These are phyloP conservation scores for Ennomos quercinarius DNA, from an alignment of 2,888 invertebrate species.

Conservation along the genomic window DNA sequence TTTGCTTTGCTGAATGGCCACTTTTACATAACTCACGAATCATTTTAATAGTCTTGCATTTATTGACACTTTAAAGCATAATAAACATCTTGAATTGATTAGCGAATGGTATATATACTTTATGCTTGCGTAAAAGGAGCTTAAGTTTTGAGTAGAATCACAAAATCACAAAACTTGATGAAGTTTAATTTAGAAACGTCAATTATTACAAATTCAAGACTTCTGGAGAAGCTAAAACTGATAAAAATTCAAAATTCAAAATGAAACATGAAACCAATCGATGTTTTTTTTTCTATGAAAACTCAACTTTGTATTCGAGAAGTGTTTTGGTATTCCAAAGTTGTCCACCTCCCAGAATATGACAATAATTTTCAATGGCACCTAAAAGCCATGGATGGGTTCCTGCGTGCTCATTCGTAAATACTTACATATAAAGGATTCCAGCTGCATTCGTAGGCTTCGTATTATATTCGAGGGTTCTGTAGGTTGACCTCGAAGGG, in stretches of 20 bases:
- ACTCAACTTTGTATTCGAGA: constrained; percentile 7
- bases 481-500: background rate
- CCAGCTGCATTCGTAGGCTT: constrained; percentile 4
- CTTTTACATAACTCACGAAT: constrained; percentile 6
- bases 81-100: background rate
- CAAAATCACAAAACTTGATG: constrained; percentile 20
- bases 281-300: constrained; percentile 1
- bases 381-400: constrained; percentile 22
- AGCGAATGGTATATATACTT: constrained; percentile 17
- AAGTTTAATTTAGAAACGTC: constrained; percentile 22
- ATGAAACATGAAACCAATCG: no score
- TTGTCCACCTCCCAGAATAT: constrained; percentile 14
- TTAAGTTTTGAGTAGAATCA: constrained; percentile 18
- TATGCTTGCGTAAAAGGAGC: constrained; percentile 11
- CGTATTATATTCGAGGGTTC: background rate
- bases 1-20: constrained; percentile 15
- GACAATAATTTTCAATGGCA: constrained; percentile 27
- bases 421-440: constrained; percentile 6
- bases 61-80: constrained; percentile 1
- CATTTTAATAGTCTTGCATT: background rate
- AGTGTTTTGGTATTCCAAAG: constrained; percentile 23
- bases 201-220: constrained; percentile 22
- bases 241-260: constrained; percentile 6
- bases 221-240: background rate
- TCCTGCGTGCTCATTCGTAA: constrained; percentile 1